Base-by-base conservation (phyloP, 2,888 invertebrate species). In the Polyommatus iphigenia region DNA sequence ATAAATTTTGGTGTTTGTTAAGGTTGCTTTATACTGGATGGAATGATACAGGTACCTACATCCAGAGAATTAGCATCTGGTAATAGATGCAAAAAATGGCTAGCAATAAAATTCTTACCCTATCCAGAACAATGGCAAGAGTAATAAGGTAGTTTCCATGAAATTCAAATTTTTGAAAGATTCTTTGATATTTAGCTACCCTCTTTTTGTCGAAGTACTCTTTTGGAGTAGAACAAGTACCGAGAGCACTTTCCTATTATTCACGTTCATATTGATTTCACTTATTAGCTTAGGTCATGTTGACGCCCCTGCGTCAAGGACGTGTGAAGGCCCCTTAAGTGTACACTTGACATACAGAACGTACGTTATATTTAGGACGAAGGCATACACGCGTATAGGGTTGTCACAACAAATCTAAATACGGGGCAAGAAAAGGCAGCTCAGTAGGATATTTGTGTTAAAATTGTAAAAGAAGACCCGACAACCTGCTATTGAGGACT, bases 281-380 rank as follows among this genome's bases (percentile, higher is more conserved):
- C 67, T 32, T 67, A 67, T 67, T 67, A 67, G 67, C 67, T 29
- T 15, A 67, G 18, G 29, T 67, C 67, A 67, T 67, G 29, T 67
- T 67, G 29, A 67, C 62, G 62, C 67, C 67, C 67, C 67, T 18
- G 67, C 67, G 29, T 67, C 75, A 54, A 75, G 75, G 75, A 50
- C 54, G 78, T 82, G 20, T 82, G 80, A 79, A 79, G 72, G 75
- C 76, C n/a, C 36, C 72, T 24, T 78, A 78, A 71, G 78, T 78
- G 80, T 81, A 80, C 79, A 82, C 79, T 76, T 73, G 76, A 78
- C 76, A 80, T 79, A 80, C 78, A 67, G 79, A 78, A 79, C 77
- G 62, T 81, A 77, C 81, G 83, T 80, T 78, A 81, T 83, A 84
- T 86, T 89, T 88, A 84, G 87, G 88, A 87, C 81, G 82, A 85